Evolutionary conservation across 2,888 invertebrate genomes (phyloP), one percentile per base, ranked within the genome.

Genomic region (Merodon equestris): DNA sequence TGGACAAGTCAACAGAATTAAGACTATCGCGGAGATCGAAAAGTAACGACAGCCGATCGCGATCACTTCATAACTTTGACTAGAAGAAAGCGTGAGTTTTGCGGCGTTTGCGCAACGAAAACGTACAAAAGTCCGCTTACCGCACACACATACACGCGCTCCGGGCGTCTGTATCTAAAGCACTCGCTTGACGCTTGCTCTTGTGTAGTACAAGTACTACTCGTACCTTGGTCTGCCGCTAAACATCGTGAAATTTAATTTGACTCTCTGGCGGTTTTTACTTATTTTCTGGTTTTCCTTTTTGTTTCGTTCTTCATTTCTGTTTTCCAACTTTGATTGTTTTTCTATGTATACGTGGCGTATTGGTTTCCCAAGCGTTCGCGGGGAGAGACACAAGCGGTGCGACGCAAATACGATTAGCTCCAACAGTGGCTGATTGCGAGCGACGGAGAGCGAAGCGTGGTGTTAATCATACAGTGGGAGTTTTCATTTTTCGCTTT

Each of bases 31-130:
- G 81, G 50, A 58, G 54, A 61, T 61, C 61, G 66, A 66, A 75
- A 60, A 18, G 38, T 70, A 64, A 60, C 70, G 66, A 57, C 81
- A 75, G 70, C 81, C 81, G 71, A 81, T 64, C 81, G 70, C 81
- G 81, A 81, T 81, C 81, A 81, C 75, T 81, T 81, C 70, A 81
- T 75, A 81, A 75, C 81, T 75, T 81, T 81, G 57, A 81, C 81
- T 81, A 58, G 51, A 64, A 68, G 50, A 66, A 58, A 70, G 64
- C 64, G 50, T 64, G 36, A 71, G 64, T 64, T 72, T 77, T 40
- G 60, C 56, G 66, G 66, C 66, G 67, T 75, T 75, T 63, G 53
- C 58, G 64, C 58, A 58, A 53, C 64, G 64, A 70, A 70, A 70
- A 57, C 38, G 45, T 47, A 27, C 27, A 61, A 60, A 56, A 45